phyloP scores from a whole-genome alignment of 2,888 invertebrate genomes.

The Aphelenchoides bicaudatus region DNA sequence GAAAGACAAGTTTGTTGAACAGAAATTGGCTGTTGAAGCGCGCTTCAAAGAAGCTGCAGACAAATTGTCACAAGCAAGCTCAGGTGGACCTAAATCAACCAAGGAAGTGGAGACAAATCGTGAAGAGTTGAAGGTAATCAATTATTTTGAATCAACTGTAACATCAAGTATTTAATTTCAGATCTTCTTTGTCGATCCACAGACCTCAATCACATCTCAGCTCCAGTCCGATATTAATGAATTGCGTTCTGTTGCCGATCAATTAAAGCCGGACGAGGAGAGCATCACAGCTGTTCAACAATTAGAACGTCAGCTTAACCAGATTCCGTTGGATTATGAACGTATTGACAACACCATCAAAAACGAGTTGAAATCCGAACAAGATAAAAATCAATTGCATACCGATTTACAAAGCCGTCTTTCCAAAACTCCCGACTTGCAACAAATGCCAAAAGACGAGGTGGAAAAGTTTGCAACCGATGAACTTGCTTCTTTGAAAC shows the following conservation, averaged over 20 bases:
- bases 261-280: no score
- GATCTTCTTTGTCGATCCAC: no score
- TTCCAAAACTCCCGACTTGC: background rate
- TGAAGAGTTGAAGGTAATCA: background rate
- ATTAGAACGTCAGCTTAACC: background rate
- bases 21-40: background rate
- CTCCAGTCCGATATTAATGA: no score
- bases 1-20: background rate
- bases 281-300: no score
- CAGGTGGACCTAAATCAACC: background rate
- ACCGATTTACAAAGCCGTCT: slow-evolving; percentile 1
- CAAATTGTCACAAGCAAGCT: background rate
- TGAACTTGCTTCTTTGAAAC: background rate
- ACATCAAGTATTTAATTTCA: background rate
- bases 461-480: background rate
- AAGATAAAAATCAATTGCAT: background rate
- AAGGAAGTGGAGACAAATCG: background rate
- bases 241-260: no score
- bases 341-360: background rate
- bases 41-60: background rate
- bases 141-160: background rate
- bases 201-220: no score
- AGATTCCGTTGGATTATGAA: background rate
- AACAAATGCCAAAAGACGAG: no score
- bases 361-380: slow-evolving; percentile 4